phyloP scores from a whole-genome alignment of 1,140 invertebrate species.

The Psilanteris sp. region DNA sequence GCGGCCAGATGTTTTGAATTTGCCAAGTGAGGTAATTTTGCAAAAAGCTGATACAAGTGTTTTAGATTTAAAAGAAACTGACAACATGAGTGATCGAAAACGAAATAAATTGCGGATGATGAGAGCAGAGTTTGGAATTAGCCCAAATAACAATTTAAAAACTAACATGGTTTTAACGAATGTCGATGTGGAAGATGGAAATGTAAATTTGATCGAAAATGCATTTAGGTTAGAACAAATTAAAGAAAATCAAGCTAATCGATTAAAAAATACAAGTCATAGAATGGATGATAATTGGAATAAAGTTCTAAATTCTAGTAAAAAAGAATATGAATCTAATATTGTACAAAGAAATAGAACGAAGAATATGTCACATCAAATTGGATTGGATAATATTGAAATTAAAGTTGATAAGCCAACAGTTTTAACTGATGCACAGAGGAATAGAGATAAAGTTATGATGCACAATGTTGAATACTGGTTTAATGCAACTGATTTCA shows the following conservation, averaged over 20 bases:
- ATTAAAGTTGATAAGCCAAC: slow-evolving; percentile 1
- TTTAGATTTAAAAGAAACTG: slow-evolving; percentile 57
- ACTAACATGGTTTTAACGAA: slow-evolving; percentile 33
- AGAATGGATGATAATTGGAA: slow-evolving; percentile 55
- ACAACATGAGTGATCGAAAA: slow-evolving; percentile 67
- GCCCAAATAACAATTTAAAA: slow-evolving; percentile 69
- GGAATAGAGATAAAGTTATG: slow-evolving; percentile 63
- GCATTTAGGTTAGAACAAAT: slow-evolving; percentile 15
- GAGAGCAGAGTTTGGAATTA: slow-evolving; percentile 68
- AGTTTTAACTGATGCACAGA: slow-evolving; percentile 55
- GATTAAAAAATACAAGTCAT: slow-evolving; percentile 57
- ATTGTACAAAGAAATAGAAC: slow-evolving; percentile 52
- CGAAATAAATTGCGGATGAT: slow-evolving; percentile 65
- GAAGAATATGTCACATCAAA: slow-evolving; percentile 57
- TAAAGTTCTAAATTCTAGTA: background rate
- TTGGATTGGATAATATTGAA: slow-evolving; percentile 7
- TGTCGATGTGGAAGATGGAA: slow-evolving; percentile 6
- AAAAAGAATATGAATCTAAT: slow-evolving; percentile 17
- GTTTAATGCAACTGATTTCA: slow-evolving; percentile 12
- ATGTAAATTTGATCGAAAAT: slow-evolving; percentile 39
- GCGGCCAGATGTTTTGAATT: slow-evolving; percentile 67
- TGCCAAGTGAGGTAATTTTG: slow-evolving; percentile 27
- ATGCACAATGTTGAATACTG: slow-evolving; percentile 37
- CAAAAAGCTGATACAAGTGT: slow-evolving; percentile 6
- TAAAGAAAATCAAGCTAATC: slow-evolving; percentile 53